Percentiles rank a stretch among this genome's conserved stretches.
These are phyloP conservation scores for Bucco capensis DNA, from an alignment of 2,113 vertebrate genomes.

Conservation along the genomic window DNA sequence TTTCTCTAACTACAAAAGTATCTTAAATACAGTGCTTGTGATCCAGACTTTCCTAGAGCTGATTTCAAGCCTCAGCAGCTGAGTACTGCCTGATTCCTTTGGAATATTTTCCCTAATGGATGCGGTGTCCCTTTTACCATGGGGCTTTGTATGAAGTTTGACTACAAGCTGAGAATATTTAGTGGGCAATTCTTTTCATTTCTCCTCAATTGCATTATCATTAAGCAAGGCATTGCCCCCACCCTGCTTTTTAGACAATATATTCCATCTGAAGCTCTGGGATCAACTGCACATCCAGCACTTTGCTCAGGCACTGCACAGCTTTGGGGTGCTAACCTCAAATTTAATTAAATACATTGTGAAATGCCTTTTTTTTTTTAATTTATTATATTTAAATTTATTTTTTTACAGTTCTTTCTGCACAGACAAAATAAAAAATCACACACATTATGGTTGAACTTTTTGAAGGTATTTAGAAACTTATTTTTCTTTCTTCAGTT, in stretches of 20 bases:
- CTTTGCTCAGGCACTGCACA: neutral
- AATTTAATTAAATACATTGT: neutral
- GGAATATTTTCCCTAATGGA: conserved; percentile 23
- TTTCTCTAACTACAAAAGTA: conserved; percentile 53
- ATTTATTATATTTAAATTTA: neutral
- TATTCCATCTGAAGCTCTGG: neutral
- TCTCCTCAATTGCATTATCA: conserved; percentile 43
- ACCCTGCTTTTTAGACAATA: neutral
- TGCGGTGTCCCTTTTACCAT: neutral
- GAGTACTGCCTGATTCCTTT: neutral
- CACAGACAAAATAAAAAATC: neutral
- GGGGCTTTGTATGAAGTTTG: conserved; percentile 36
- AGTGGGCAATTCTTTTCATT: conserved; percentile 33
- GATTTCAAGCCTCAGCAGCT: neutral
- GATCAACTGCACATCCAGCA: neutral
- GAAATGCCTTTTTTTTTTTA: neutral
- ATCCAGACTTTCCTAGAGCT: neutral
- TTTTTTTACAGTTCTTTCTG: neutral
- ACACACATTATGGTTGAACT: neutral
- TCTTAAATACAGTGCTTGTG: conserved; percentile 29
- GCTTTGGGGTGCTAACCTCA: neutral
- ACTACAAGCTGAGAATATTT: conserved; percentile 50
- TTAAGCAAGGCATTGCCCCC: conserved; percentile 51
- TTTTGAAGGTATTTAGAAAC: neutral
- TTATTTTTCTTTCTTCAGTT: neutral